phyloP scores from a whole-genome alignment of 2,113 vertebrate genomes.

The Electrona antarctica region DNA sequence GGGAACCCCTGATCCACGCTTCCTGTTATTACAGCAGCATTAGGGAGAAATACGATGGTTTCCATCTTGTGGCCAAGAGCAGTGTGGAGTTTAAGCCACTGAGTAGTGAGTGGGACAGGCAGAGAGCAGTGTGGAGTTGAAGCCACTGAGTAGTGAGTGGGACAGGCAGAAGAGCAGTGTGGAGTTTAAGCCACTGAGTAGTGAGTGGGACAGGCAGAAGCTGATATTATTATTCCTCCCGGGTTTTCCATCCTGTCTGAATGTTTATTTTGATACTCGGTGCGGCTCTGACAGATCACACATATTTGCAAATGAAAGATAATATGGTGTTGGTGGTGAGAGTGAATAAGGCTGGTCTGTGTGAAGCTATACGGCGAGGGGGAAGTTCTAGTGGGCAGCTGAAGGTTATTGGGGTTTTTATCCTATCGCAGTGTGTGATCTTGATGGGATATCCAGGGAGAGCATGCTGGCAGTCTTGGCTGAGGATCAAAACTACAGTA shows the following conservation, averaged over 20 bases:
- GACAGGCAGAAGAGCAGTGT: background rate
- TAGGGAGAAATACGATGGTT: slow-evolving; percentile 30
- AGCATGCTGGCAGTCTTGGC: slow-evolving; percentile 45
- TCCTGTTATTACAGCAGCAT: slow-evolving; percentile 48
- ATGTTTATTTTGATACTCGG: slow-evolving; percentile 7
- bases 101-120: background rate
- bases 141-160: background rate
- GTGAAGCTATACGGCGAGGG: background rate
- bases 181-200: background rate
- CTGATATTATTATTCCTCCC: slow-evolving; percentile 1
- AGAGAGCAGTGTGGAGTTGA: background rate
- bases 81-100: background rate
- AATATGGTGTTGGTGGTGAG: slow-evolving; percentile 18
- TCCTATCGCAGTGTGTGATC: slow-evolving; percentile 58
- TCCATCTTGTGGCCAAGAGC: background rate
- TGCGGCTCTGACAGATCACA: background rate
- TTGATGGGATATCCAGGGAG: slow-evolving; percentile 66
- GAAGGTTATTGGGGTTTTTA: slow-evolving; percentile 3
- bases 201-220: background rate
- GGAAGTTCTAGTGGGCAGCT: background rate
- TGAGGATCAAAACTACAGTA: slow-evolving; percentile 12
- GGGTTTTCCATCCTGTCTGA: slow-evolving; percentile 20
- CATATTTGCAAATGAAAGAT: slow-evolving; percentile 39
- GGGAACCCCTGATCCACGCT: slow-evolving; percentile 21
- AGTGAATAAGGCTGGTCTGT: slow-evolving; percentile 27